Evolutionary conservation across 2,888 invertebrate genomes (phyloP), one percentile per base, ranked within the genome.

Genomic region (Rutpela maculata): DNA sequence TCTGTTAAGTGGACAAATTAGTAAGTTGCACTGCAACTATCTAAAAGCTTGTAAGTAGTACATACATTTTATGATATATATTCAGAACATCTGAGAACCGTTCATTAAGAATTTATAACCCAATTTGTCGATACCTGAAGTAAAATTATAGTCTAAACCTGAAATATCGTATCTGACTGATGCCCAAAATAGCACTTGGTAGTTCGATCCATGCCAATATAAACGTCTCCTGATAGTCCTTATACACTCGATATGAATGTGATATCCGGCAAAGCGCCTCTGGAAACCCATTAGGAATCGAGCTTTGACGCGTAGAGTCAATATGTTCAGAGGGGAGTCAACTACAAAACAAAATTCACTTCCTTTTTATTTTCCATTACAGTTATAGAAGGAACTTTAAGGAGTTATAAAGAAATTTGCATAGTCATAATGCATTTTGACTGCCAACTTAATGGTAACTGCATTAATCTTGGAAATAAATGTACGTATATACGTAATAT

Each of bases 371-470:
- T 69, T 59, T 59, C 69, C 43, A 60, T 70, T 57, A 50, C 43
- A 59, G 19, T 56, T 31, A 22, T 22, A 35, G 18, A 26, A 11
- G 67, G 31, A 67, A 67, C 31, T 56, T 2, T 67, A 56, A 67
- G 55, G 66, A 31, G 43, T 59, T 60, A 12, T 35, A 62, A 71
- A 60, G 65, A 56, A 56, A 60, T 68, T 68, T 35, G 67, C 74
- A 38, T 31, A 69, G 22, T 26, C 60, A 74, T 74, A 68, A 31
- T 67, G 62, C 68, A 59, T 35, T 67, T 57, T 73, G n/a, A 15
- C n/a, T 66, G 38, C 19, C 15, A 7, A 15, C 10, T 6, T n/a
- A 67, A 67, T 55, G 67, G 56, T 22, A 67, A 67, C 19, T 55
- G 26, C 26, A 56, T 55, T 67, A 55, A 50, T 55, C 38, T 15